Base-by-base conservation (phyloP, 2,797 vertebrate genomes). In the Diplodus sargus region DNA sequence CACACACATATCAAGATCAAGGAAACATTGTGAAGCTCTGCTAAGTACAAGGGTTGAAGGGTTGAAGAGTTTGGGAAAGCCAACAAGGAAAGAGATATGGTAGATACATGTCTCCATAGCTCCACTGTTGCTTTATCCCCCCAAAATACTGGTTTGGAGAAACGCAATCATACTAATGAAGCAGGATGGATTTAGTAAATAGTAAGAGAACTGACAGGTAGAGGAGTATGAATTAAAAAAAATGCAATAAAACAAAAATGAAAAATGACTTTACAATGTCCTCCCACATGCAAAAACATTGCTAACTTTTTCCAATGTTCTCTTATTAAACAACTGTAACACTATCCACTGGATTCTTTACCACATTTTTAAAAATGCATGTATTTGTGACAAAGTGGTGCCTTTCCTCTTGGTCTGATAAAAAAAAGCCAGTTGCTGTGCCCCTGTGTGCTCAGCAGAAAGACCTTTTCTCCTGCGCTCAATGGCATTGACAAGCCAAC, bases 401-500 rank as follows among this genome's bases (percentile, higher is more conserved):
- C 18, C 30, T 60, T 48, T 72, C 34, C n/a, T 61, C 39, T 72
- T 70, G 4, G 4, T 74, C 43, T 74, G 72, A 74, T 76, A 28
- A 7, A 62, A 85, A 79, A 85, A 79, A 79, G 57, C 68, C 42
- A 25, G 54, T 83, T 3, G 48, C 82, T 64, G 74, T 51, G 73
- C 84, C 65, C 65, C 78, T 75, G 79, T 78, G 61, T 77, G 76
- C 52, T 90, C 83, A 90, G 80, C 78, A 88, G 81, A 89, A 81
- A 84, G 79, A 83, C 84, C 75, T 91, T 91, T 90, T 85, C 78
- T 62, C 66, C 83, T 43, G 72, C 65, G 25, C 60, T 90, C 86
- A 66, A 84, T 91, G 78, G 70, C 83, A 90, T 72, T 87, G 90
- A 87, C 89, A 88, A 85, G 79, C 74, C 81, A 72, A 71, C 7